These are phyloP conservation scores for Venustaconcha ellipsiformis DNA, from an alignment of 1,140 invertebrate species.

Conservation along the genomic window DNA sequence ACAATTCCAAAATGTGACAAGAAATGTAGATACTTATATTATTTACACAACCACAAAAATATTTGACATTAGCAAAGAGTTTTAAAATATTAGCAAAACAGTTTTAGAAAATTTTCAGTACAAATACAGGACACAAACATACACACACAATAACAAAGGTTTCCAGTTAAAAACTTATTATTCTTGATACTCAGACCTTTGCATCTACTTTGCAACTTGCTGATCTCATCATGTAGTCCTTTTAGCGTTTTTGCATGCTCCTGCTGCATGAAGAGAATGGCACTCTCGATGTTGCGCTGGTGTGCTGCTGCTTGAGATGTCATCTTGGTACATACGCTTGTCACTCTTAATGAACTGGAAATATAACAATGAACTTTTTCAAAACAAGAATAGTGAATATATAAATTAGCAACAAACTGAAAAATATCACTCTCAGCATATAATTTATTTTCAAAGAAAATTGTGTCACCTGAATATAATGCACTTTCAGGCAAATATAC, in stretches of 20 bases:
- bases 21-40: too few relatives aligned
- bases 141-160: not conserved
- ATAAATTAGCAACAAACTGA: not conserved
- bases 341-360: not conserved
- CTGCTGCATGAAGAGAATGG: conserved; percentile 62
- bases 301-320: conserved; percentile 43
- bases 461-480: not conserved
- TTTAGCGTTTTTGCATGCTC: conserved; percentile 60
- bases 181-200: conserved; percentile 42
- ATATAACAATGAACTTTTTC: not conserved
- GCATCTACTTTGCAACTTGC: conserved; percentile 58
- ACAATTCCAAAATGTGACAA: too few relatives aligned
- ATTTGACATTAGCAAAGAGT: too few relatives aligned
- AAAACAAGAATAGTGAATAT: not conserved
- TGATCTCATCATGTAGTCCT: conserved; percentile 61
- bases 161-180: not conserved
- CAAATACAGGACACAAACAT: not conserved
- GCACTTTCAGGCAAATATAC: too few relatives aligned
- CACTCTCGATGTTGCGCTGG: conserved; percentile 57
- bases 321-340: conserved; percentile 27
- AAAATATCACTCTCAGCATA: not conserved
- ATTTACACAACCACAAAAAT: too few relatives aligned
- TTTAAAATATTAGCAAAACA: too few relatives aligned
- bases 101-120: not conserved
- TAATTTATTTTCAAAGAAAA: not conserved